phyloP scores from a whole-genome alignment of 1,140 invertebrate species.

The Macrocentrus cingulum region DNA sequence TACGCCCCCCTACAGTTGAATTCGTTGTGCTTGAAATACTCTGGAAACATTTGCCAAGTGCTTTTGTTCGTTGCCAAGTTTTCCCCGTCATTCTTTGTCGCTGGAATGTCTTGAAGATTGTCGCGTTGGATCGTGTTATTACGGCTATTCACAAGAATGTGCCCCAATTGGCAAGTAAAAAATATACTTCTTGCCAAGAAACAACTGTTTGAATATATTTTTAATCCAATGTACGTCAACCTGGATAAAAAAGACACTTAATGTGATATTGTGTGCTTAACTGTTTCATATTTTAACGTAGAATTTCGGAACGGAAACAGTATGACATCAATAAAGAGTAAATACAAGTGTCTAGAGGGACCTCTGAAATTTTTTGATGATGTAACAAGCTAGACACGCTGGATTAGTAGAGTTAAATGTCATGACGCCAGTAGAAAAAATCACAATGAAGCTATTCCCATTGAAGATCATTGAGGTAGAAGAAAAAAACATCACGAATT shows the following conservation, averaged over 20 bases:
- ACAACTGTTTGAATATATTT: no score
- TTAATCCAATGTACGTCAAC: no score
- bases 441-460: not conserved
- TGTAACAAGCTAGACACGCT: no score
- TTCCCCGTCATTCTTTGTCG: not conserved
- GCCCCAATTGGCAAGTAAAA: slow-evolving; percentile 6
- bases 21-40: not conserved
- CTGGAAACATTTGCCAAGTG: not conserved
- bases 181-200: not conserved
- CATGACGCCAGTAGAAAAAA: not conserved
- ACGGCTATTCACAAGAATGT: no score
- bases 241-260: not conserved
- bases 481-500: slow-evolving; percentile 23
- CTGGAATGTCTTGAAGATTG: not conserved
- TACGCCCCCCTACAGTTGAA: not conserved
- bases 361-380: no score
- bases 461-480: not conserved
- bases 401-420: no score
- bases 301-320: no score
- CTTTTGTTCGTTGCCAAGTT: not conserved
- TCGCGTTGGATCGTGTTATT: no score
- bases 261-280: no score
- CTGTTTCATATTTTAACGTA: no score
- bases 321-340: no score
- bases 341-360: no score